These are phyloP conservation scores for Muscicapa adusta DNA, from an alignment of 2,113 vertebrate species.

Conservation along the genomic window DNA sequence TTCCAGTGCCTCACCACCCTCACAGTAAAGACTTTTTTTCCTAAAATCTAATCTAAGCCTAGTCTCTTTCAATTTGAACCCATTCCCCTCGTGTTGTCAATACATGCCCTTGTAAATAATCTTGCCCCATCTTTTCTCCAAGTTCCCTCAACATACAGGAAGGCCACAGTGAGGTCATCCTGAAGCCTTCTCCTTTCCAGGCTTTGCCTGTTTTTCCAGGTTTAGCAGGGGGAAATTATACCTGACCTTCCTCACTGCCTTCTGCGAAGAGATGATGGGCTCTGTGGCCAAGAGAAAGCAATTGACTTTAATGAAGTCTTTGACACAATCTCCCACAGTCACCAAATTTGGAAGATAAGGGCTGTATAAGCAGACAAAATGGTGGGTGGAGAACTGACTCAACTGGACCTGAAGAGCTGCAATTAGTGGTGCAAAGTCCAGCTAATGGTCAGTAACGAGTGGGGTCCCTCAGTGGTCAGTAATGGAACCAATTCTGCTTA, in stretches of 20 bases:
- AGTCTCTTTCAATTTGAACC: neutral
- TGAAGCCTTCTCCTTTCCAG: neutral
- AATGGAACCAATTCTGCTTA: neutral
- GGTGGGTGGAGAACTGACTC: neutral
- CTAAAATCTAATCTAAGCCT: neutral
- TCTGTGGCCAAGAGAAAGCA: neutral
- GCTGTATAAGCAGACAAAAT: neutral
- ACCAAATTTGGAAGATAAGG: neutral
- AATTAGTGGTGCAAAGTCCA: neutral
- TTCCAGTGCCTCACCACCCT: neutral
- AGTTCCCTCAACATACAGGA: neutral
- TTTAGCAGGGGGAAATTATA: neutral
- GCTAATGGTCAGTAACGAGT: neutral
- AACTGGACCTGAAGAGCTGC: rapidly evolving
- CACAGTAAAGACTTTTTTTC: neutral
- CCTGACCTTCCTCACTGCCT: neutral
- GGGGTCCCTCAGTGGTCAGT: neutral
- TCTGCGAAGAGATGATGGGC: rapidly evolving
- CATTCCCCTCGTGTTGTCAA: rapidly evolving
- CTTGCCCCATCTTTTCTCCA: neutral
- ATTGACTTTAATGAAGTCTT: neutral
- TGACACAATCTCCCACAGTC: neutral
- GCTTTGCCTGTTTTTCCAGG: neutral
- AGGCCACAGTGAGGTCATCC: neutral
- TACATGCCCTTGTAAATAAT: neutral